These are phyloP conservation scores for Desoria tigrina DNA, from an alignment of 2,888 invertebrate genomes.

Conservation along the genomic window DNA sequence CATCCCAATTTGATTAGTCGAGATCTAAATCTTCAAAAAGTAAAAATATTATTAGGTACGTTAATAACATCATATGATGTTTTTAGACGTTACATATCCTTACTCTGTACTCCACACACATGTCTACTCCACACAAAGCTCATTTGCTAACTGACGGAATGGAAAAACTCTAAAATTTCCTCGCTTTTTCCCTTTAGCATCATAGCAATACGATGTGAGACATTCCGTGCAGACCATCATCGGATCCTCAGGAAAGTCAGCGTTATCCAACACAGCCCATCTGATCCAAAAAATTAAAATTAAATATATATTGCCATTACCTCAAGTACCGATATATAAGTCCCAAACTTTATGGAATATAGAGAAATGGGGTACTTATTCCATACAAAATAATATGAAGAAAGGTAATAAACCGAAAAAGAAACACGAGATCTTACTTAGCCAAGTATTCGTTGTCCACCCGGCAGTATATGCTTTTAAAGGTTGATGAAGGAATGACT, in stretches of 20 bases:
- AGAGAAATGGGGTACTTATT: no score
- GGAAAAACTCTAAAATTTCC: conserved; percentile 55
- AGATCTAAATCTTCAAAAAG: no score
- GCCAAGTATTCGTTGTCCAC: conserved; percentile 47
- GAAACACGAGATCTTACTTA: conserved; percentile 21
- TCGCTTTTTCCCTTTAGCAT: conserved; percentile 32
- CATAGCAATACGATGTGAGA: conserved; percentile 41
- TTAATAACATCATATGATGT: no score
- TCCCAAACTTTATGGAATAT: no score
- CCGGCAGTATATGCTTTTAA: conserved; percentile 41
- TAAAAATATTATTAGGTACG: no score
- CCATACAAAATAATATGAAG: no score
- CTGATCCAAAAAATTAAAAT: conserved; percentile 25
- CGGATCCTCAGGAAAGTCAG: conserved; percentile 45
- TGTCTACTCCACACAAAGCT: conserved; percentile 3
- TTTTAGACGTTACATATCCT: no score
- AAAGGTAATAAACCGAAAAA: no score
- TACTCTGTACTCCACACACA: no score
- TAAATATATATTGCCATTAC: neutral
- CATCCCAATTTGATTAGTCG: no score
- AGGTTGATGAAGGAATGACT: conserved; percentile 25
- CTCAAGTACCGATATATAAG: no score
- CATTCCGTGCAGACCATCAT: conserved; percentile 46
- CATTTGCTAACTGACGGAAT: conserved; percentile 39
- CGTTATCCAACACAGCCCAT: conserved; percentile 42